Evolutionary conservation across 2,797 vertebrate genomes (phyloP), one percentile per base, ranked within the genome.

Genomic region (Oreonectes daqikongensis): DNA sequence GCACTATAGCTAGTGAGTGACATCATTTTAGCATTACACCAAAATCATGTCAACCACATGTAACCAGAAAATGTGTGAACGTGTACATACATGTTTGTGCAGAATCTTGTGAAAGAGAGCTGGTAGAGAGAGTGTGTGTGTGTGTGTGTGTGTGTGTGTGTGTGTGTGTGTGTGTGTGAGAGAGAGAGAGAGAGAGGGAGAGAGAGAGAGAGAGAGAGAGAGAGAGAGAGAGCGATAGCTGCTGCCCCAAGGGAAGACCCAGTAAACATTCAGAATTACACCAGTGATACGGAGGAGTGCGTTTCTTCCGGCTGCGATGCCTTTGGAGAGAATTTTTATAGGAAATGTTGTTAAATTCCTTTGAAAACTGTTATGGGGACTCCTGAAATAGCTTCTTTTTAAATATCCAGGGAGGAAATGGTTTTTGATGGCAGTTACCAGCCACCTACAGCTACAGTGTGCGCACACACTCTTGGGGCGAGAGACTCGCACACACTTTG

Each of bases 301-400:
- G 60, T 12, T 75, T 55, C 24, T 75, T 75, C 24, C 32, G 38
- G 24, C 63, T 57, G 38, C 32, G 40, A 67, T 32, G 72, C 12
- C 50, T 67, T 67, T 59, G 52, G 50, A 67, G 50, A 44, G 50
- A 67, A 67, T 75, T 38, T 38, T 67, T 67, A 57, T 18, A 46
- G 26, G 30, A 75, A 64, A 64, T 63, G 3, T 9, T 14, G 44
- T 40, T 46, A 30, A 44, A 40, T 55, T 65, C 17, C 72, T 35
- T 9, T 22, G 24, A 65, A 74, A 75, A 30, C 15, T 7, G 4
- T 46, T 24, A 26, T n/a, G 46, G 20, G 12, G 40, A 69, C 53
- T 76, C 53, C 65, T 60, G 53, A 69, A 76, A 76, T 50, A 68
- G 65, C 74, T 59, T 68, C 0, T 38, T 76, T 68, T 75, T 65